Percentiles rank a stretch among this genome's conserved stretches.
Conservation (phyloP, 1,140 invertebrate species). For the Elymnias hypermnestra region DNA sequence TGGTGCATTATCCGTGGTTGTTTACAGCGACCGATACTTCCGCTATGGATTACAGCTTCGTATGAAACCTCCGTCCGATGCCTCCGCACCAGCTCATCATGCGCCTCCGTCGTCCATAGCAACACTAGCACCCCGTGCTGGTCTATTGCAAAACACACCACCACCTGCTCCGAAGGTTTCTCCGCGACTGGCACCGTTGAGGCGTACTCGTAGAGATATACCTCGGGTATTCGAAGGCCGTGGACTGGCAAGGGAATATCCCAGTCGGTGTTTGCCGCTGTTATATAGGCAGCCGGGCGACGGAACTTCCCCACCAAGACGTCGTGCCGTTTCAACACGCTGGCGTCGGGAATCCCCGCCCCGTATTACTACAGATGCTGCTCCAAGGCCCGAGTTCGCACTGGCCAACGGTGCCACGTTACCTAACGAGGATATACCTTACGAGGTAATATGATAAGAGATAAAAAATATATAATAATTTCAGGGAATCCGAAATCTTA, state of each 20-base stretch:
- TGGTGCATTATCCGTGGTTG: conserved; percentile 41
- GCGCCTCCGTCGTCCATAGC: conserved; percentile 14
- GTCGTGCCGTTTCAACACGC: conserved; percentile 6
- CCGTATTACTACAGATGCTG: conserved; percentile 19
- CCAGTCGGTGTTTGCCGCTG: conserved; percentile 21
- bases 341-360: conserved; percentile 15
- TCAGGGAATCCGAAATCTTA: no score
- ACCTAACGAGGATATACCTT: no score
- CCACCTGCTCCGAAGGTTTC: conserved; percentile 9
- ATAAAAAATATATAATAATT: no score
- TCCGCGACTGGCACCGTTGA: conserved; percentile 7
- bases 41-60: conserved; percentile 44
- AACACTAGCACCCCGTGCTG: conserved; percentile 1
- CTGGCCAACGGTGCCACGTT: conserved; percentile 30
- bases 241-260: conserved; percentile 20
- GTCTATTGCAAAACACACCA: conserved; percentile 6
- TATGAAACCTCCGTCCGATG: conserved; percentile 22
- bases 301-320: conserved; percentile 9
- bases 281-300: conserved; percentile 25
- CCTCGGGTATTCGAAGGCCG: conserved; percentile 16
- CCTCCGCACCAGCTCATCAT: conserved; percentile 26
- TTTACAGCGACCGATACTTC: conserved; percentile 70
- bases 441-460: no score
- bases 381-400: conserved; percentile 46
- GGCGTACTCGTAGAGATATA: conserved; percentile 13